Evolutionary conservation across 2,113 vertebrate species (phyloP), one percentile per base, ranked within the genome.

Genomic region (Colistium nudipinnis): DNA sequence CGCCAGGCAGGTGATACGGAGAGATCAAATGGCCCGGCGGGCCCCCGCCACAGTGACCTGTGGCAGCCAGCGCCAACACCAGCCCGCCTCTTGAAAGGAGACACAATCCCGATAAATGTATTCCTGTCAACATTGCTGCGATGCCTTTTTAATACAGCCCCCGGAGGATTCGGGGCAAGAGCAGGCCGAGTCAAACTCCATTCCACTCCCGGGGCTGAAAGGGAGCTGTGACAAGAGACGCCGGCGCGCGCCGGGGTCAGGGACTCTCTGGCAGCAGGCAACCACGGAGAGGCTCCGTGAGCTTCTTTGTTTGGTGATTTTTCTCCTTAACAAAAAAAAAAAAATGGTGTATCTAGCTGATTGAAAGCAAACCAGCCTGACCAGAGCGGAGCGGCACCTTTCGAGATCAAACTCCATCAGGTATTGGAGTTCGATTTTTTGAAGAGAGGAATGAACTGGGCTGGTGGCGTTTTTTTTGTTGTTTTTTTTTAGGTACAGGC

Each of bases 101-200:
- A 93, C 85, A 89, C 85, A 84, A 93, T 93, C 85, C 87, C 87
- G 52, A 93, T 93, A 90, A 92, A 92, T 84, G 91, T 91, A 91
- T 92, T 93, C 87, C 87, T 92, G 90, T 91, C 92, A 92, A 91
- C 89, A 91, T 89, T 82, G 88, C 84, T 85, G 83, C 81, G 62
- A 84, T 87, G 85, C 84, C 86, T 91, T 89, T 92, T 93, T 92
- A 92, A 93, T 91, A 87, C 89, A 81, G 80, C 76, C 90, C 87
- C 89, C 19, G 17, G 88, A 89, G 92, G 87, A 80, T 87, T 83
- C 66, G 14, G 49, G 71, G 75, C 82, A 85, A 80, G 83, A 89
- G 66, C 83, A 89, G 80, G 51, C 67, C 3, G 70, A 92, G 92
- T 91, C 91, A 90, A 91, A 91, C 90, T 89, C 84, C 83, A 90